Conservation (phyloP, 2,888 invertebrate species). For the Resseliella maxima region DNA sequence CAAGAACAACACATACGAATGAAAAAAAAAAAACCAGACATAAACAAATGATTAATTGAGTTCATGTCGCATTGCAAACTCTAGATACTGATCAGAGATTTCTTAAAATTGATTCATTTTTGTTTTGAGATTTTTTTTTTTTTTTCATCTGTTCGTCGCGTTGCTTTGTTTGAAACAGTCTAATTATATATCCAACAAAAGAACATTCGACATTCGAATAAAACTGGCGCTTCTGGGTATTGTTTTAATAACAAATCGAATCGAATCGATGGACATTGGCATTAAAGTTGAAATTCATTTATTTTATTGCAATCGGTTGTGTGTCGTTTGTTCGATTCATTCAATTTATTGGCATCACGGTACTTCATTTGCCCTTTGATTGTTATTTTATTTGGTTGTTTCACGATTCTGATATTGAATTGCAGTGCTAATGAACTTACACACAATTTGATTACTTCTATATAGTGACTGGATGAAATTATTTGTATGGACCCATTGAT, state of each 20-base stretch:
- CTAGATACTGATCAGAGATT: constrained; percentile 3
- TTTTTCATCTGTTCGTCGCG: too few species aligned
- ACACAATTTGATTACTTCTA: background rate
- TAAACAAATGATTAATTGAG: constrained; percentile 50
- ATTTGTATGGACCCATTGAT: too few species aligned
- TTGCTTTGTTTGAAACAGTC: background rate
- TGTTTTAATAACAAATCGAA: constrained; percentile 11
- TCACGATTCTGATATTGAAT: background rate
- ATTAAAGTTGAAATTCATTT: background rate
- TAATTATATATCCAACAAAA: background rate
- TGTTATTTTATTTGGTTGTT: background rate
- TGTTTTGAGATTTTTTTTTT: background rate
- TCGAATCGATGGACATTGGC: background rate
- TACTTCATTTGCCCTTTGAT: background rate
- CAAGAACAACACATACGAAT: too few species aligned
- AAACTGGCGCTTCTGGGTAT: constrained; percentile 49
- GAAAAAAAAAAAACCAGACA: constrained; percentile 39
- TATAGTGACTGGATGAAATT: too few species aligned
- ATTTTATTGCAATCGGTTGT: background rate
- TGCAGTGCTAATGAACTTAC: constrained; percentile 41
- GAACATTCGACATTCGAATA: background rate
- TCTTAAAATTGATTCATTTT: constrained; percentile 39
- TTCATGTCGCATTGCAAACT: constrained; percentile 9
- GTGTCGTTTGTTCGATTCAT: background rate
- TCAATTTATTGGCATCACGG: background rate